Conservation (phyloP, 2,888 invertebrate genomes). For the Ormyrus nitidulus region DNA sequence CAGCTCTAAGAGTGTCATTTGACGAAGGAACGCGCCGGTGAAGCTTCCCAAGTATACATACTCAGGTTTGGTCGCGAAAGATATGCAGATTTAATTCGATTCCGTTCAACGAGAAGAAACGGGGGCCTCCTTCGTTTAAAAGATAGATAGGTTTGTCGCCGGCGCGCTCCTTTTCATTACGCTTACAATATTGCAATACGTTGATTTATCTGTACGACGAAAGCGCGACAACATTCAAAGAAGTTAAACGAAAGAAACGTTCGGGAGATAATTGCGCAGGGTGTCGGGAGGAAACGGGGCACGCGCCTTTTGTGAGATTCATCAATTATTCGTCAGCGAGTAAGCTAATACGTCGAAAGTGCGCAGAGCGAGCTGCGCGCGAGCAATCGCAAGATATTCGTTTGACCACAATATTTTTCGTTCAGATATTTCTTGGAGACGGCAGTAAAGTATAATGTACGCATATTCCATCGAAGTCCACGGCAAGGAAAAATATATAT, state of each 20-base stretch:
- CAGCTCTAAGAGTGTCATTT: constrained; percentile 1
- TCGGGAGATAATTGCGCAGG: not conserved
- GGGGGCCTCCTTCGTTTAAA: too few relatives aligned
- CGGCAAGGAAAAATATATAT: constrained; percentile 4
- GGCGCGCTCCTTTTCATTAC: constrained; percentile 17
- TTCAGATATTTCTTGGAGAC: not conserved
- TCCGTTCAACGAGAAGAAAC: not conserved
- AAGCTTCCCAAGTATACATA: not conserved
- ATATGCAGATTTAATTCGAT: not conserved
- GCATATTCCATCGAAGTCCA: not conserved
- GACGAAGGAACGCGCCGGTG: not conserved
- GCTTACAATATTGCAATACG: not conserved
- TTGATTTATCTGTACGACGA: constrained; percentile 28
- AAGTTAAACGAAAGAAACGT: constrained; percentile 4
- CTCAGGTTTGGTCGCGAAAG: not conserved
- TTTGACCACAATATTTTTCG: too few relatives aligned
- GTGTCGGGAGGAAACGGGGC: constrained; percentile 2
- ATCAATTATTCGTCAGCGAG: constrained; percentile 11
- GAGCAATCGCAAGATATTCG: not conserved
- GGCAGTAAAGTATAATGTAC: constrained; percentile 45
- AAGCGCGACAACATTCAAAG: constrained; percentile 30
- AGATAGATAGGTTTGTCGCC: not conserved
- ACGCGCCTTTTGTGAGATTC: not conserved
- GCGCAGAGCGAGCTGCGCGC: constrained; percentile 8
- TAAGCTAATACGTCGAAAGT: constrained; percentile 4